Percentiles rank a stretch among this genome's conserved stretches.
Conservation (phyloP, 1,140 invertebrate species). For the Lordiphosa collinella region DNA sequence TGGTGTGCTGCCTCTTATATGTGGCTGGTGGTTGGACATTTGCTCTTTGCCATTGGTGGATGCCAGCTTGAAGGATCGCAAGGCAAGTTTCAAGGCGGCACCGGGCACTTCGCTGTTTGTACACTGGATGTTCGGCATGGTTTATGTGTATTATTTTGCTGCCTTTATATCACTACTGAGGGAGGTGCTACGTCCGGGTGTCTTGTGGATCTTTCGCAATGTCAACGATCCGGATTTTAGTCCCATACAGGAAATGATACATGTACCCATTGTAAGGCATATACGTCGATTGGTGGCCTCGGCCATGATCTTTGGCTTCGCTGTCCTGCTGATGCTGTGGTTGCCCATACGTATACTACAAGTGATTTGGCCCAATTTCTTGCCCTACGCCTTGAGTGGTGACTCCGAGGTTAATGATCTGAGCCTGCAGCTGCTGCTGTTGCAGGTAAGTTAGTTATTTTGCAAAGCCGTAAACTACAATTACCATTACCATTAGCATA, state of each 20-base stretch:
- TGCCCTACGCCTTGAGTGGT: constrained; percentile 95
- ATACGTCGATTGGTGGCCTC: constrained; percentile 94
- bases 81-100: constrained; percentile 91
- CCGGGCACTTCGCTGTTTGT: constrained; percentile 98
- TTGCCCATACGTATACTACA: constrained; percentile 94
- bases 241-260: constrained; percentile 99
- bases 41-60: constrained; percentile 98
- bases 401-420: constrained; percentile 93
- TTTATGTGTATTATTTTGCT: constrained; percentile 99
- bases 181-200: constrained; percentile 96
- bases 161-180: constrained; percentile 92
- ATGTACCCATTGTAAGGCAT: constrained; percentile 95
- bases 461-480: too few species aligned
- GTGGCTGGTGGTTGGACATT: constrained; percentile 99
- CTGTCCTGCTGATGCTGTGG: constrained; percentile 97
- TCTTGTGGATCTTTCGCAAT: constrained; percentile 98
- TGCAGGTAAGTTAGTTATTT: too few species aligned
- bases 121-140: constrained; percentile 99
- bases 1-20: constrained; percentile 96
- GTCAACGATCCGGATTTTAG: constrained; percentile 99
- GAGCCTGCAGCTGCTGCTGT: constrained; percentile 93
- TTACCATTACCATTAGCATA: too few species aligned
- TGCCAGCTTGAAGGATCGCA: constrained; percentile 92
- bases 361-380: constrained; percentile 89
- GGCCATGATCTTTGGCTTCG: constrained; percentile 97